A percentile compares a stretch with the other conserved stretches of the same genome.
Evolutionary conservation across 2,888 invertebrate genomes (phyloP).

Genomic region (Apodemia hepburni): DNA sequence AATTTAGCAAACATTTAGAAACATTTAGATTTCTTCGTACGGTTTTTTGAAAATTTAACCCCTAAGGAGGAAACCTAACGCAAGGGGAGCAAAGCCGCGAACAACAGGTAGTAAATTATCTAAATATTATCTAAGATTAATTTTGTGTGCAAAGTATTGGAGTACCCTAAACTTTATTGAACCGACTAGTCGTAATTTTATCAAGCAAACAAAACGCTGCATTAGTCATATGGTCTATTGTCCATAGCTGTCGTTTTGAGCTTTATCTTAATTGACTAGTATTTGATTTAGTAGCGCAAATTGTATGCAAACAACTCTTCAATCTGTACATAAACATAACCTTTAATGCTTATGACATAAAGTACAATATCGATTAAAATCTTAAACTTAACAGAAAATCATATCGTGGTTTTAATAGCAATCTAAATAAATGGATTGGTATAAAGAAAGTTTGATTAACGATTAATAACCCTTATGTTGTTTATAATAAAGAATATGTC

Average conservation of each 20-base stretch:
- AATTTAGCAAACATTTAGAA: too few relatives aligned
- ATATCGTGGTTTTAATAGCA: slow-evolving; percentile 26
- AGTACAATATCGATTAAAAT: slow-evolving; percentile 37
- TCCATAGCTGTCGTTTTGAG: slow-evolving; percentile 64
- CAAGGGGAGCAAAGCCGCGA: too few relatives aligned
- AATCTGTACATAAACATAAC: slow-evolving; percentile 18
- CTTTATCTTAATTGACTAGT: slow-evolving; percentile 78
- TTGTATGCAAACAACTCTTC: slow-evolving; percentile 38
- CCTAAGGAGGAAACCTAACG: too few relatives aligned
- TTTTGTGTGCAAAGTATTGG: not conserved
- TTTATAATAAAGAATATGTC: slow-evolving; percentile 26
- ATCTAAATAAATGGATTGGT: slow-evolving; percentile 32
- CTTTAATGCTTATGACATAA: slow-evolving; percentile 31
- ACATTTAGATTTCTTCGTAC: too few relatives aligned
- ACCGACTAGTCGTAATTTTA: slow-evolving; percentile 41
- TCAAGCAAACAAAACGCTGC: slow-evolving; percentile 69
- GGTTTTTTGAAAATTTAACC: too few relatives aligned
- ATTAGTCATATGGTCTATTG: slow-evolving; percentile 73
- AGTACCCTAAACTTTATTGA: slow-evolving; percentile 24
- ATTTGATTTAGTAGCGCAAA: slow-evolving; percentile 70
- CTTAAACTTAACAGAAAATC: slow-evolving; percentile 33
- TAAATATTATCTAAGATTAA: too few relatives aligned
- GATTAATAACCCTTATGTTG: slow-evolving; percentile 36
- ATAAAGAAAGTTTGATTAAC: slow-evolving; percentile 24
- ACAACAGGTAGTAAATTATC: too few relatives aligned